Percentiles rank a stretch among this genome's conserved stretches.
Conservation (phyloP, 2,113 vertebrate genomes). For the Crotalus horridus region DNA sequence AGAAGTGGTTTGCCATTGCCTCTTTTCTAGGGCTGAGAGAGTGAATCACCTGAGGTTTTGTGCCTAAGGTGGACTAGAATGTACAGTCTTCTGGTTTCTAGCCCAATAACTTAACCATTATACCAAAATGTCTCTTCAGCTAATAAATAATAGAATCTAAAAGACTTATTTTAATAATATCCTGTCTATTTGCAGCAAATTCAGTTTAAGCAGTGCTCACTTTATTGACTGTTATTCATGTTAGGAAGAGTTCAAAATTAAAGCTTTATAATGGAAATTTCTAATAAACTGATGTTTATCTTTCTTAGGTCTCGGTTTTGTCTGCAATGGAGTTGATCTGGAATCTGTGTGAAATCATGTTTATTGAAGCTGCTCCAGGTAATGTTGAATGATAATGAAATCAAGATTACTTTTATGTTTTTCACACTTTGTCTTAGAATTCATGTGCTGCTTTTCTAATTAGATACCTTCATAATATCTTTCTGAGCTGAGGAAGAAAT, state of each 20-base stretch:
- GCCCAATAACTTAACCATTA: background rate
- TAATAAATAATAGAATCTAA: background rate
- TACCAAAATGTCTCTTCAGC: background rate
- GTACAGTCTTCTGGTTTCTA: background rate
- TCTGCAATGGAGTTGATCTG: constrained; percentile 94
- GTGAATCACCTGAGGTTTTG: background rate
- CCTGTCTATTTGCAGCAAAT: background rate
- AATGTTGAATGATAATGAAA: background rate
- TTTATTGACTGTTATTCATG: background rate
- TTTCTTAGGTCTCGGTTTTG: constrained; percentile 85
- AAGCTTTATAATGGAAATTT: background rate
- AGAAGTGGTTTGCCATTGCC: background rate
- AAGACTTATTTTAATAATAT: background rate
- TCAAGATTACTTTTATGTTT: background rate
- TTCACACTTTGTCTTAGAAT: background rate
- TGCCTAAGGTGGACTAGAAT: background rate
- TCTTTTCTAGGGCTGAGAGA: background rate
- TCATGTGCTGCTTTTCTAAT: accelerated
- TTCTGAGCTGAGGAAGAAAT: background rate
- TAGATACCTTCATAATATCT: background rate
- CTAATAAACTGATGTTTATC: background rate
- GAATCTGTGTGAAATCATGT: constrained; percentile 97
- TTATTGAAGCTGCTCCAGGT: constrained; percentile 93
- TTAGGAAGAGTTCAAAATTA: background rate
- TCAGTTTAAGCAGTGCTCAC: background rate